Base-by-base conservation (phyloP, 2,113 vertebrate genomes). In the Pluvianellus socialis region DNA sequence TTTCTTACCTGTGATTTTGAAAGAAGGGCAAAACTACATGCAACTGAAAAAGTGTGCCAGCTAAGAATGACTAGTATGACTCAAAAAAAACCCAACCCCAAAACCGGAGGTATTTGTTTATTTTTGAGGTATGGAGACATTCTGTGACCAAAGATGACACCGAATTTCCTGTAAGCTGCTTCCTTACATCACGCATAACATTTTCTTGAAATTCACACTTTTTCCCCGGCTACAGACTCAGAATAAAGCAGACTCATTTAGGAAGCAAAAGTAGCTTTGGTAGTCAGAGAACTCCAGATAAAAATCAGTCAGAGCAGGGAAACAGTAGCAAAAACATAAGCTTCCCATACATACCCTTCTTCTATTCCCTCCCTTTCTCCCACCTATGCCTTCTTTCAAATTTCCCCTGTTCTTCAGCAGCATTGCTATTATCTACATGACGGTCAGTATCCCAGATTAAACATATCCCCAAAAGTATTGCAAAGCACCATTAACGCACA, bases 41-140 rank as follows among this genome's bases (percentile, higher is more conserved):
- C 49, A 91, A 61, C 56, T 50, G 73, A 89, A 85, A 87, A 94
- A 85, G 77, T 2, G 15, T 4, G 14, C 74, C 81, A 96, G 77
- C 65, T 92, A 95, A 86, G 63, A 93, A 75, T 32, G 35, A 71
- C 27, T 61, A 33, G 16, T 53, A 52, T 89, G 80, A 94, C 77
- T 89, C 71, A 93, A 94, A 90, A 92, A 73, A 73, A 27, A 32
- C 30, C 22, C 21, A 35, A 40, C 14, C 47, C 63, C 49, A 72
- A 68, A 92, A 84, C 50, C 23, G 9, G 65, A 92, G 84, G 66
- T 87, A 80, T 94, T 92, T 96, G 84, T 94, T 97, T 97, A 91
- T 92, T 95, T 97, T 88, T 95, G 92, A 95, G 86, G 91, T 89
- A 95, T 12, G 49, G 77, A 96, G 84, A 94, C 80, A 91, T 92